Evolutionary conservation across 2,113 vertebrate genomes (phyloP).

Genomic region (Ammodytes marinus): DNA sequence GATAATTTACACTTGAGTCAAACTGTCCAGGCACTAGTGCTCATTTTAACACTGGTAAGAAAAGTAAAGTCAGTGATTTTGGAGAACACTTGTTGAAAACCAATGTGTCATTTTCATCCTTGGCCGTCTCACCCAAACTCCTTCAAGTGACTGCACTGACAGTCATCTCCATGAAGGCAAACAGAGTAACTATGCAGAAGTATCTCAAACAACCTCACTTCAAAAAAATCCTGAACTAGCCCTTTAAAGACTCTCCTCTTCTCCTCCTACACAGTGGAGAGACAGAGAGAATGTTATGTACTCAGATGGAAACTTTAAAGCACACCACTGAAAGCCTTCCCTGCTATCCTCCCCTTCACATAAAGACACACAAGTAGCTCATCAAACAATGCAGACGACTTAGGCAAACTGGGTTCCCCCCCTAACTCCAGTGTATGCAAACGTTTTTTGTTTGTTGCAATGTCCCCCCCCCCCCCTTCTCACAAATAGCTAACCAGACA

Average conservation of each 20-base stretch:
- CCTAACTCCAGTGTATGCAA: not conserved
- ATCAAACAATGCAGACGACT: not conserved
- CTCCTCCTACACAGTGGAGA: constrained; percentile 10
- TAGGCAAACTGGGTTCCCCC: constrained; percentile 10
- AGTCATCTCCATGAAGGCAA: too few species aligned
- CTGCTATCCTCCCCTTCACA: not conserved
- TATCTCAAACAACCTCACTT: too few species aligned
- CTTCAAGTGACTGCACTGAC: too few species aligned
- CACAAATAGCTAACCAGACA: constrained; percentile 39
- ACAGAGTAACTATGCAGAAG: too few species aligned
- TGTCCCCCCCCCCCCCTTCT: not conserved
- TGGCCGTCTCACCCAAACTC: too few species aligned
- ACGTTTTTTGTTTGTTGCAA: constrained; percentile 10
- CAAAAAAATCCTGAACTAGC: too few species aligned
- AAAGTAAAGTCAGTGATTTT: too few species aligned
- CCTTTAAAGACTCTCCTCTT: not conserved
- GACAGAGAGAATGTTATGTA: not conserved
- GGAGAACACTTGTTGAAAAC: too few species aligned
- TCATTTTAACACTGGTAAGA: too few species aligned
- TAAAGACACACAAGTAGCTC: not conserved
- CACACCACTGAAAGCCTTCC: constrained; percentile 13
- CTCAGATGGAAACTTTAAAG: constrained; percentile 19
- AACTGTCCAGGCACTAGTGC: too few species aligned
- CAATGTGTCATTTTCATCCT: too few species aligned
- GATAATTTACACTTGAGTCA: too few species aligned